Conservation (phyloP, 2,888 invertebrate species). For the Tineola bisselliella region DNA sequence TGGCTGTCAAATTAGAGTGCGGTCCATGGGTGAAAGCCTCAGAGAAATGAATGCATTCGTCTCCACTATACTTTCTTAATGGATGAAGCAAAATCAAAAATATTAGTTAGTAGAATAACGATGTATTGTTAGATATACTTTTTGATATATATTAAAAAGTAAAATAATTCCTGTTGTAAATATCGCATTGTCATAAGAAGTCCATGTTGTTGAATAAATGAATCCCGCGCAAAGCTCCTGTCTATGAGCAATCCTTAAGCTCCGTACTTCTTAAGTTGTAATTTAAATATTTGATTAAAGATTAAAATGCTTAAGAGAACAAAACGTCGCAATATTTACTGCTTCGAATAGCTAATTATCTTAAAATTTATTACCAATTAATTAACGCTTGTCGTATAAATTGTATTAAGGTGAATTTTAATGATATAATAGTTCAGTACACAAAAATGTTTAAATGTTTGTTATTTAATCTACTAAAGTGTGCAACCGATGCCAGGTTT, state of each 20-base stretch:
- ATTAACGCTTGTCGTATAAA: background rate
- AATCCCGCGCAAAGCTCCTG: slow-evolving; percentile 1
- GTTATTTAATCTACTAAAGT: too few species aligned
- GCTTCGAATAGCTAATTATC: background rate
- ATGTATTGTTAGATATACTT: too few species aligned
- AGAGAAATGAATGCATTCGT: too few species aligned
- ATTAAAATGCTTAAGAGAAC: background rate
- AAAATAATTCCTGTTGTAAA: background rate
- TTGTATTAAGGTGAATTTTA: background rate
- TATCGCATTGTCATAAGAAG: background rate
- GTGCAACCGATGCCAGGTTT: too few species aligned
- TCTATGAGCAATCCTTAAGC: background rate
- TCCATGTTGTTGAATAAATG: background rate
- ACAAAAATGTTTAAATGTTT: too few species aligned
- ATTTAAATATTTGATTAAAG: background rate
- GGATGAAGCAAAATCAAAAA: too few species aligned
- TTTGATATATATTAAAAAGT: background rate
- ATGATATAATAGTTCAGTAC: too few species aligned
- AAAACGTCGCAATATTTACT: background rate
- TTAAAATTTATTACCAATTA: background rate
- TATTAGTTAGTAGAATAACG: too few species aligned
- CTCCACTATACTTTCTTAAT: too few species aligned
- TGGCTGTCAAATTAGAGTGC: too few species aligned
- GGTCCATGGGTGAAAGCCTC: too few species aligned
- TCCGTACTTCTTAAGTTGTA: background rate